A percentile compares a stretch with the other conserved stretches of the same genome.
phyloP scores from a whole-genome alignment of 2,888 invertebrate genomes.

The Phalangium opilio region DNA sequence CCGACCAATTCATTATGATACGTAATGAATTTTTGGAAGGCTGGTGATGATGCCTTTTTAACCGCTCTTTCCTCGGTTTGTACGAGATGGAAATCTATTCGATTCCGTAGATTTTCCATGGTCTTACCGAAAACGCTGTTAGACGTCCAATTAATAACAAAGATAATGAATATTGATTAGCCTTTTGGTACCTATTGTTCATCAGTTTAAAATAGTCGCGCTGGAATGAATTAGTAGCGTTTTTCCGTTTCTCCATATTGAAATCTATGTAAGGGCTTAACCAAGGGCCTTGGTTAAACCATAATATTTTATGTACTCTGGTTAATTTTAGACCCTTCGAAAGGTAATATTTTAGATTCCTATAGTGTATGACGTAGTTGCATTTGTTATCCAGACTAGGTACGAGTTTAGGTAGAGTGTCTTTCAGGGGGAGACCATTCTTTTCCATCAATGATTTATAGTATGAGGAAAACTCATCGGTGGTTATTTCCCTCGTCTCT shows the following conservation, averaged over 20 bases:
- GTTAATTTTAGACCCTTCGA: slow-evolving; percentile 20
- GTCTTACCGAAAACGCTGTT: too few species aligned
- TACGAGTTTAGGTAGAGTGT: too few species aligned
- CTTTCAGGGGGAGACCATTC: too few species aligned
- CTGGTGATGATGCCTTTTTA: slow-evolving; percentile 7
- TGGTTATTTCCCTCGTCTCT: not conserved
- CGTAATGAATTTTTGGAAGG: slow-evolving; percentile 19
- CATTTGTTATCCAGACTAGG: slow-evolving; percentile 20
- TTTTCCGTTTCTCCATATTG: slow-evolving; percentile 22
- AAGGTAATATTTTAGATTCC: too few species aligned
- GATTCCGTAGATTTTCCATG: slow-evolving; percentile 29
- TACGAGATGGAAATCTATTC: slow-evolving; percentile 25
- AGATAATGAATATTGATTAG: too few species aligned
- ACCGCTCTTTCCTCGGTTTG: slow-evolving; percentile 6
- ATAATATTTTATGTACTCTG: slow-evolving; percentile 21
- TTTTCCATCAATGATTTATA: too few species aligned
- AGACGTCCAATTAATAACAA: too few species aligned
- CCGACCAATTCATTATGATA: slow-evolving; percentile 28
- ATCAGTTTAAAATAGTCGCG: slow-evolving; percentile 30
- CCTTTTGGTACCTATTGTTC: too few species aligned
- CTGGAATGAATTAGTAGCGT: slow-evolving; percentile 26
- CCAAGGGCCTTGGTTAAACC: slow-evolving; percentile 23
- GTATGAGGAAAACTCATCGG: not conserved
- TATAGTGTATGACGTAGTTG: slow-evolving; percentile 21
- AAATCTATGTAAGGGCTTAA: slow-evolving; percentile 27